Base-by-base conservation (phyloP, 2,888 invertebrate species). In the Phaedon cochleariae region DNA sequence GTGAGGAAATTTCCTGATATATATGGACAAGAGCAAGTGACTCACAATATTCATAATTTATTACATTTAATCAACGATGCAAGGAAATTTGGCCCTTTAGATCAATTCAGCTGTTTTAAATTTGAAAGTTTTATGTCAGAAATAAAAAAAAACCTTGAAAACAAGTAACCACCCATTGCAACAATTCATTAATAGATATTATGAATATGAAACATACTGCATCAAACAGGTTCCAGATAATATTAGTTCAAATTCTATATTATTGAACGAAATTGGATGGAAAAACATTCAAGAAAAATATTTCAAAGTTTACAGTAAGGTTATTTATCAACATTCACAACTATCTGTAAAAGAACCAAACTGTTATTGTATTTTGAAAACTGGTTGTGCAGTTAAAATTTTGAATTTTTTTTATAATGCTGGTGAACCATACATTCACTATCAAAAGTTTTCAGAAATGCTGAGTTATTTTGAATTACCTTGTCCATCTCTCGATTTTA, bases 41-140 rank as follows among this genome's bases (percentile, higher is more conserved):
- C 52, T 20, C 52, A 52, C 21, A 52, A 52, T 52, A n/a, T 52
- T 5, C 52, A 52, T n/a, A 52, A 52, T 52, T n/a, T 52, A 10
- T 52, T 52, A 21, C 52, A 52, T 26, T 22, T 52, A 7, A 17
- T 12, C 4, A 26, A 52, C n/a, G 52, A 52, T 52, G 52, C n/a
- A 3, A 52, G 52, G 21, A 52, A 52, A 52, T 52, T 52, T 52
- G 52, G 52, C 10, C 20, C 21, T 22, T 52, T 52, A 21, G 29
- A 52, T 52, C 5, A 52, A 2, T 52, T 52, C n/a, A 52, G 52
- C 26, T 22, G 29, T 21, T 52, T 52, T 21, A 15, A 10, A 9
- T 21, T 26, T 21, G 52, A 52, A 52, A 52, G 21, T 21, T 52
- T 10, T 21, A 22, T 52, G 22, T 26, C 20, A 21, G 15, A 22